These are phyloP conservation scores for Drosophila anomelani DNA, from an alignment of 2,888 invertebrate species.

Conservation along the genomic window DNA sequence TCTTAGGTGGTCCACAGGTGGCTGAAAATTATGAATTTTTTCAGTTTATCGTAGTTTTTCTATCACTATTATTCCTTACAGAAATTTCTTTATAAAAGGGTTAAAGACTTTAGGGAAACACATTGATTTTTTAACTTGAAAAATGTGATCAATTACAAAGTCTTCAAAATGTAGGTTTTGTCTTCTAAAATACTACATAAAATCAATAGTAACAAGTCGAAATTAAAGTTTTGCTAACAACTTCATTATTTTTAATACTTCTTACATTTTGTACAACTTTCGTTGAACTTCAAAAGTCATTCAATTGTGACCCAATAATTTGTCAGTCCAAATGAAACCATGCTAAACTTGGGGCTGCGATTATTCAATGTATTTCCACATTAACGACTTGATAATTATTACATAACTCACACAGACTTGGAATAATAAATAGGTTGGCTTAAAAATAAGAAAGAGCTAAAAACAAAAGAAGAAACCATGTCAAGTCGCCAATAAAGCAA, in stretches of 20 bases:
- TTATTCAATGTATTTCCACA: conserved; percentile 63
- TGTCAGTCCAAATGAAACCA: conserved; percentile 19
- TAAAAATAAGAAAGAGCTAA: conserved; percentile 18
- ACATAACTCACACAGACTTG: conserved; percentile 61
- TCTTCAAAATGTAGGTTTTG: background rate
- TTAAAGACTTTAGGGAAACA: background rate
- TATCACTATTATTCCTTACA: background rate
- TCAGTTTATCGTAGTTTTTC: background rate
- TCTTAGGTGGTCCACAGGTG: conserved; percentile 8
- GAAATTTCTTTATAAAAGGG: background rate
- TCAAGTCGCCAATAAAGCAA: conserved; percentile 67
- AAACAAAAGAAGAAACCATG: conserved; percentile 59
- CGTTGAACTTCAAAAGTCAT: conserved; percentile 16
- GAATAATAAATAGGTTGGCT: conserved; percentile 66
- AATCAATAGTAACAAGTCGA: background rate
- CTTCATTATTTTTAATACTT: background rate
- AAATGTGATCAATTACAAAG: no score
- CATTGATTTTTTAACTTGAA: no score
- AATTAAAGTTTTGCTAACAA: background rate
- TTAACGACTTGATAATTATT: conserved; percentile 59
- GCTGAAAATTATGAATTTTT: background rate
- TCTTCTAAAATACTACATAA: no score
- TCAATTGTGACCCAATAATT: conserved; percentile 30
- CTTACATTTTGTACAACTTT: background rate
- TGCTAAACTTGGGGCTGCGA: conserved; percentile 20